Evolutionary conservation across 2,113 vertebrate species (phyloP).

Genomic region (Paramisgurnus dabryanus): DNA sequence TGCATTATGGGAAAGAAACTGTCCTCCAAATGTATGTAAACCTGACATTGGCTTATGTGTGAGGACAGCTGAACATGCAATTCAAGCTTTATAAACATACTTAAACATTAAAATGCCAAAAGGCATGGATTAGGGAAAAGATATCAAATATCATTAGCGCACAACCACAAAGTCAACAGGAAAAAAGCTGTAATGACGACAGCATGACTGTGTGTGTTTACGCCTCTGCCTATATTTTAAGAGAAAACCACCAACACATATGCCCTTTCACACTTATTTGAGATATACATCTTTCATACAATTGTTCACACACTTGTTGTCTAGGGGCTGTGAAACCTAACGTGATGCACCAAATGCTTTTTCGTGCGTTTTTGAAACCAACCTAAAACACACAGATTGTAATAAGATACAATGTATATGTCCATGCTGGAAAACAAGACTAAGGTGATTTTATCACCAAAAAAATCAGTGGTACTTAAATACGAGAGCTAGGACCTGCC

Average conservation of each 20-base stretch:
- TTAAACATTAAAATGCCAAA: too few species aligned
- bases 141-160: too few species aligned
- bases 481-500: neutral
- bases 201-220: neutral
- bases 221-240: neutral
- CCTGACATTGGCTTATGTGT: too few species aligned
- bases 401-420: neutral
- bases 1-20: too few species aligned
- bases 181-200: neutral
- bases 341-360: neutral
- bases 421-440: too few species aligned
- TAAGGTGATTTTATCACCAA: neutral
- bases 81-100: too few species aligned
- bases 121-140: too few species aligned
- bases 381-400: neutral
- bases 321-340: neutral
- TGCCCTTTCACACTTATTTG: neutral
- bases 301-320: neutral
- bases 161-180: too few species aligned
- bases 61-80: too few species aligned
- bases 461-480: neutral
- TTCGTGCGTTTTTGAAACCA: too few species aligned
- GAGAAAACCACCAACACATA: neutral
- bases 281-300: conserved; percentile 15
- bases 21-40: too few species aligned